Evolutionary conservation across 2,797 vertebrate genomes (phyloP).

Genomic region (Babyrousa celebensis): DNA sequence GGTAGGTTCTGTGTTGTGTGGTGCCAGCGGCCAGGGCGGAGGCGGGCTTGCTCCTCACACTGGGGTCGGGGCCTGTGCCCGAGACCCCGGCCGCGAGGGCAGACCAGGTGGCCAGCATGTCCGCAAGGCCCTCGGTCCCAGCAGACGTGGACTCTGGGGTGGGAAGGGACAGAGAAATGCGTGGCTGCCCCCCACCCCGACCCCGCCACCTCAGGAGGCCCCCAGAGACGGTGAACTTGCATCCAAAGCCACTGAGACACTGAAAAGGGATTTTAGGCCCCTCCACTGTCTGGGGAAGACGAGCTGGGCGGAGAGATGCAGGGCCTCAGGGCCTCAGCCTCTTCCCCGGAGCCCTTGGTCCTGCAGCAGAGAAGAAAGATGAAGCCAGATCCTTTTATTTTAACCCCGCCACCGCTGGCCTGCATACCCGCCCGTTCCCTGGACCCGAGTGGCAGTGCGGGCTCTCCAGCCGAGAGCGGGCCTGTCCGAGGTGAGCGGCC

Average conservation of each 20-base stretch:
- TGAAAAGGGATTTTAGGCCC: background rate
- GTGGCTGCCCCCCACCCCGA: background rate
- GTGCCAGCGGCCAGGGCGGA: rapidly evolving
- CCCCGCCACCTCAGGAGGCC: background rate
- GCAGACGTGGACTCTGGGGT: rapidly evolving
- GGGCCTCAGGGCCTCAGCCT: background rate
- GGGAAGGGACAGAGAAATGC: background rate
- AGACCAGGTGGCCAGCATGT: background rate
- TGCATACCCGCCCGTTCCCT: too few species aligned
- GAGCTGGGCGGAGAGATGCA: background rate
- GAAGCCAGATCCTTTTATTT: too few species aligned
- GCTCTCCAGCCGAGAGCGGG: too few species aligned
- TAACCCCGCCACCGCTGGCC: too few species aligned
- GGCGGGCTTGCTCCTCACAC: background rate
- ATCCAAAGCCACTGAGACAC: conserved; percentile 22
- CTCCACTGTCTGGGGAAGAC: background rate
- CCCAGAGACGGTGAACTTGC: conserved; percentile 1
- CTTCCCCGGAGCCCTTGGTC: background rate
- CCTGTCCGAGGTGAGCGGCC: too few species aligned
- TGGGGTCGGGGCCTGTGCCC: background rate
- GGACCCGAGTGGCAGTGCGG: too few species aligned
- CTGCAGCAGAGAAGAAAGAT: too few species aligned
- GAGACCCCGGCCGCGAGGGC: background rate
- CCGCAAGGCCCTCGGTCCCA: background rate
- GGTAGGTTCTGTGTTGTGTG: background rate